Conservation (phyloP, 2,113 vertebrate genomes). For the Struthio camelus region DNA sequence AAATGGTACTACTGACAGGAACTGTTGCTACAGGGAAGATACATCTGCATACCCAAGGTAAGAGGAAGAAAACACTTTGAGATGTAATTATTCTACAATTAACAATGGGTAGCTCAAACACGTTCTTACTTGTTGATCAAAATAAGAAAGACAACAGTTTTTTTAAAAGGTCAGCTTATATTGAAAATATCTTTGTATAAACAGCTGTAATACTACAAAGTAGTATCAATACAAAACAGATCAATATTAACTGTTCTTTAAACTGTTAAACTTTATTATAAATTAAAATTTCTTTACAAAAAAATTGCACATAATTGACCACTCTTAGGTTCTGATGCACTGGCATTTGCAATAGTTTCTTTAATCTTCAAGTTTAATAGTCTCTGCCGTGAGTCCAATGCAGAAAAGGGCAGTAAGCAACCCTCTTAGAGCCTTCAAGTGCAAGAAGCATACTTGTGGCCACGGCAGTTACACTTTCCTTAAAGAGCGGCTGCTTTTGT, state of each 20-base stretch:
- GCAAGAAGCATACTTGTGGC: slow-evolving; percentile 83
- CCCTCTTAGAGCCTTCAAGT: slow-evolving; percentile 85
- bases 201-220: slow-evolving; percentile 79
- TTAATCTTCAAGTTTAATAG: slow-evolving; percentile 86
- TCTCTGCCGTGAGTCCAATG: slow-evolving; percentile 88
- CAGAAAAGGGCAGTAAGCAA: slow-evolving; percentile 77
- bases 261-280: slow-evolving; percentile 91
- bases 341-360: slow-evolving; percentile 84
- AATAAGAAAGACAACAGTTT: slow-evolving; percentile 49
- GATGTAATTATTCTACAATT: neutral
- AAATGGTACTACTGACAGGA: neutral
- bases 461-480: slow-evolving; percentile 82
- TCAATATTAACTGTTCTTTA: slow-evolving; percentile 80
- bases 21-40: neutral
- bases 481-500: slow-evolving; percentile 82
- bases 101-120: neutral
- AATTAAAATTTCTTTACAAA: slow-evolving; percentile 90
- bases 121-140: neutral
- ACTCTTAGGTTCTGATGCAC: slow-evolving; percentile 86
- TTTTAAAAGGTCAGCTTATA: slow-evolving; percentile 65
- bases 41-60: neutral
- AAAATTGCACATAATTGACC: slow-evolving; percentile 90
- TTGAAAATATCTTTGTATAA: slow-evolving; percentile 74
- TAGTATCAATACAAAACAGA: slow-evolving; percentile 79
- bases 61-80: neutral